Conservation (phyloP, 2,113 vertebrate species). For the Leptobrachium leishanense region DNA sequence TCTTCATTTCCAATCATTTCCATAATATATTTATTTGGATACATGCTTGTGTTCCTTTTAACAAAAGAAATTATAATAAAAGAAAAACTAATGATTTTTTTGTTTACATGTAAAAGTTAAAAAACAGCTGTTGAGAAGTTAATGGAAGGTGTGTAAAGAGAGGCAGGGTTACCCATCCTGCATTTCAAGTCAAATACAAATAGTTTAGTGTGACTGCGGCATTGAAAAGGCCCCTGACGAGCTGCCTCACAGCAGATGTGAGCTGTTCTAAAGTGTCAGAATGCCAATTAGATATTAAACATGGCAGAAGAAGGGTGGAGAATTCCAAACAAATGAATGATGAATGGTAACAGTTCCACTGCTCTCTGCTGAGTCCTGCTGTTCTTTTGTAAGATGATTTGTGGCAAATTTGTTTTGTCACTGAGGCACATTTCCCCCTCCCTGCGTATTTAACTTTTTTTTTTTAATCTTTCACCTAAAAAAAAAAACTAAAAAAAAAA, state of each 20-base stretch:
- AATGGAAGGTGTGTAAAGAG: slow-evolving; percentile 15
- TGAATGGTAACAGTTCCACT: slow-evolving; percentile 85
- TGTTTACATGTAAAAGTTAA: no score
- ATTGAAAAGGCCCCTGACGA: slow-evolving; percentile 74
- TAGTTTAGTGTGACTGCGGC: slow-evolving; percentile 16
- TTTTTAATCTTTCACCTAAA: slow-evolving; percentile 57
- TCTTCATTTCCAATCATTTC: no score
- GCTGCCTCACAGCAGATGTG: slow-evolving; percentile 88
- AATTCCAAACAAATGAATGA: slow-evolving; percentile 71
- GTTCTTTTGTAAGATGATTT: slow-evolving; percentile 98
- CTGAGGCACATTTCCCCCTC: slow-evolving; percentile 79
- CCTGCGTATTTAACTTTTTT: slow-evolving; percentile 68
- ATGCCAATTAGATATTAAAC: slow-evolving; percentile 84
- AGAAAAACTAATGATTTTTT: no score
- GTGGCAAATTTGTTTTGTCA: slow-evolving; percentile 99
- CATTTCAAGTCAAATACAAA: slow-evolving; percentile 31
- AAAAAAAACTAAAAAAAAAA: slow-evolving; percentile 41
- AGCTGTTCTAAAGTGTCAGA: slow-evolving; percentile 88
- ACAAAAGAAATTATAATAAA: no score
- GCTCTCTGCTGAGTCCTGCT: slow-evolving; percentile 80
- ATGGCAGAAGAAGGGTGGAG: slow-evolving; percentile 77
- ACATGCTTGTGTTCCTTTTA: no score
- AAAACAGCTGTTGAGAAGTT: slow-evolving; percentile 12
- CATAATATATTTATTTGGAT: no score
- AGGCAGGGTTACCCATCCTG: background rate